Percentiles rank a stretch among this genome's conserved stretches.
Conservation (phyloP, 2,797 vertebrate genomes). For the Amazona ochrocephala region DNA sequence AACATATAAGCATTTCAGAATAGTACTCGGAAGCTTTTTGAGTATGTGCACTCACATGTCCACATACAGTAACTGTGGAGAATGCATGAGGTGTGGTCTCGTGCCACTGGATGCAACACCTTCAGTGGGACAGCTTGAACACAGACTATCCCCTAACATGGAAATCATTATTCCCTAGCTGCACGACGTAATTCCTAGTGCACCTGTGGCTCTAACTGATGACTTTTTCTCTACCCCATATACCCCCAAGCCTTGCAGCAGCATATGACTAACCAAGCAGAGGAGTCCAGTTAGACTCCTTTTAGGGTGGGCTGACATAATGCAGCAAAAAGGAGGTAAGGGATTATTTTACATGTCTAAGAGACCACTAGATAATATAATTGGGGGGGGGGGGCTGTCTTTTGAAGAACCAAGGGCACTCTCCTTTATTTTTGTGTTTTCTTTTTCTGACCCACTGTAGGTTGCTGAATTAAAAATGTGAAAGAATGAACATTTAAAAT, state of each 20-base stretch:
- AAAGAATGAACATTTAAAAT: not conserved
- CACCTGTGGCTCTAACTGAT: not conserved
- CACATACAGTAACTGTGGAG: not conserved
- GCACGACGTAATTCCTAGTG: not conserved
- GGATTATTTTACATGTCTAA: not conserved
- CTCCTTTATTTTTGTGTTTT: not conserved
- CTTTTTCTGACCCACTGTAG: not conserved
- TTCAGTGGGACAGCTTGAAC: not conserved
- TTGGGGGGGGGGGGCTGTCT: too few relatives aligned
- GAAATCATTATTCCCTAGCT: not conserved
- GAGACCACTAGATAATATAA: not conserved
- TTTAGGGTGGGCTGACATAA: not conserved
- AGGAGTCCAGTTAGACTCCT: not conserved
- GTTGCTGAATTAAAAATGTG: not conserved
- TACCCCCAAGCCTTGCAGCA: not conserved
- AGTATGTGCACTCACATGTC: fast-evolving
- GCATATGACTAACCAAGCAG: not conserved
- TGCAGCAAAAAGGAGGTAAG: not conserved
- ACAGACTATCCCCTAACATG: too few relatives aligned
- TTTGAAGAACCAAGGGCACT: not conserved
- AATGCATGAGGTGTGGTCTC: not conserved
- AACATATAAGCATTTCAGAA: not conserved
- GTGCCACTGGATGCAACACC: not conserved
- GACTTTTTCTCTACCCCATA: fast-evolving
- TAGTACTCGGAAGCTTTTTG: not conserved